Evolutionary conservation across 2,113 vertebrate species (phyloP), one percentile per base, ranked within the genome.

Genomic region (Peromyscus leucopus): DNA sequence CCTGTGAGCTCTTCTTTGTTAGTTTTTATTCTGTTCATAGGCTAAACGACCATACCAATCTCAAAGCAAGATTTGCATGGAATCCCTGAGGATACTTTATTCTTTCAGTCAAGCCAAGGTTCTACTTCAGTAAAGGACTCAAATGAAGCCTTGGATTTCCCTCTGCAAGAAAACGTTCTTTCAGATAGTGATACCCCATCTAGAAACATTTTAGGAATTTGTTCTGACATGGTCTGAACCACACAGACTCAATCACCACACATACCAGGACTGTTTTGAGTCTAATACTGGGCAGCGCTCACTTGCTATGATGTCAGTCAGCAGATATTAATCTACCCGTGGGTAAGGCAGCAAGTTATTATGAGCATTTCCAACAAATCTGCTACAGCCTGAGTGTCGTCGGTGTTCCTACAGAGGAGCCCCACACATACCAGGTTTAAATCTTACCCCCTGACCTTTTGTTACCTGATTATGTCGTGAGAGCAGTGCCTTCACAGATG

Each of bases 31-130:
- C 19, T 61, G 59, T 61, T 17, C 90, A 42, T 33, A 90, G 69
- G 42, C 88, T 76, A 96, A 85, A 46, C 76, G 86, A 76, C 33
- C 61, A 89, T 63, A 79, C 82, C 22, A 93, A 93, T n/a, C 59
- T 85, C 86, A 91, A 86, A 93, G 26, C 2, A 11, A 86, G 65
- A 91, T 89, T 86, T 83, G 46, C 78, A 55, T 82, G 26, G 55
- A 91, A 39, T 87, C 5, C 31, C 15, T 1, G 26, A 94, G 48
- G 28, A 5, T 61, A 42, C 69, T 96, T 89, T 93, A 67, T 94
- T 95, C 15, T 15, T 71, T n/a, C 67, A 87, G 33, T 61, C 69
- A 91, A n/a, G 61, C 28, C 33, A 86, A 17, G n/a, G 10, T 83
- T 89, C 33, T 90, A 3, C 51, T 69, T 92, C 31, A 90, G 59